Base-by-base conservation (phyloP, 2,113 vertebrate species). In the Synchiropus splendidus region DNA sequence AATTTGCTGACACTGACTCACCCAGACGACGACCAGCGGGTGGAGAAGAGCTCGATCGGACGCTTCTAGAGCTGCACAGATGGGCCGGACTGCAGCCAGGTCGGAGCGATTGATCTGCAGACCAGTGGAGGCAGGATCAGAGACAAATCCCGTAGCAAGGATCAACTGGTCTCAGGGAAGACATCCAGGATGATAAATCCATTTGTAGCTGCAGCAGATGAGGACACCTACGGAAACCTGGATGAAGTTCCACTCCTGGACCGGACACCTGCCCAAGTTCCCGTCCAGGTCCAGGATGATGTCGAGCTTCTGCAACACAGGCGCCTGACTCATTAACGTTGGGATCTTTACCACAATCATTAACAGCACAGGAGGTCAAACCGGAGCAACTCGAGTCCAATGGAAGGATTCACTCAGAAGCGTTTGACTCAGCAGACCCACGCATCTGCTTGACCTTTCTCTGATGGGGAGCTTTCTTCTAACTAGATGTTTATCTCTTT, bases 11-110 rank as follows among this genome's bases (percentile, higher is more conserved):
- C 12, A 18, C 12, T 3, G 54, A 71, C 83, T 81, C 62, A 87
- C 85, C 82, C 65, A 76, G 42, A 86, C 46, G 31, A 87, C 46
- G 16, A 87, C 81, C 18, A 74, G 51, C 1, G 85, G 83, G 33
- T 83, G 70, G 21, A 86, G 67, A 36, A 66, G 41, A 10, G 69
- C 58, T 31, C 57, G 72, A 21, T 66, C 42, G 0, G 15, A 41
- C 16, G 70, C 61, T 33, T 79, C 53, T 31, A 85, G 40, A 31
- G 41, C 38, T 3, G 2, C 42, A 17, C 80, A 45, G 2, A 72
- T 16, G 10, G 67, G 44, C 36, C 62, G 48, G 6, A 77, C 45
- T 16, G 74, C 64, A 44, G 52, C 68, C 21, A 70, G 47, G 34
- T 42, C 42, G 2, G 39, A 48, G 21, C 4, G 8, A 52, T 17